phyloP scores from a whole-genome alignment of 2,113 vertebrate species.

The Macroglossus sobrinus region DNA sequence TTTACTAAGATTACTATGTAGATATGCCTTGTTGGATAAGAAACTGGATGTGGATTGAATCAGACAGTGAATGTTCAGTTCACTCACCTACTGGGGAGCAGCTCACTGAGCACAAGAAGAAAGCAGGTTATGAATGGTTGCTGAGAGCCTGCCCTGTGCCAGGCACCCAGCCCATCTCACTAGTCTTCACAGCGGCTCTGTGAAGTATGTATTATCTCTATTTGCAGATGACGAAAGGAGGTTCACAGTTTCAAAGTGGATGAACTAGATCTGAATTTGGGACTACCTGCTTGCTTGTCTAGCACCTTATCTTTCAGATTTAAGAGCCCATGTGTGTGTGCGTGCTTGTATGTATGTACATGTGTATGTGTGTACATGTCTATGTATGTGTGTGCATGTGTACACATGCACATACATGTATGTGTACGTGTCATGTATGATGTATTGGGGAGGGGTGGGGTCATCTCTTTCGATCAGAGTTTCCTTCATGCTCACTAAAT shows the following conservation, averaged over 20 bases:
- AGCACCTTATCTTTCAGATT: background rate
- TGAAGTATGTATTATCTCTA: background rate
- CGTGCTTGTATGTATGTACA: no score
- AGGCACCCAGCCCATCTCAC: background rate
- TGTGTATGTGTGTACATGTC: no score
- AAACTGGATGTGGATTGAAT: background rate
- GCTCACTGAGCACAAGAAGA: background rate
- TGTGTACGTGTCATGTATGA: rapidly evolving
- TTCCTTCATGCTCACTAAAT: background rate
- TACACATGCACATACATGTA: no score
- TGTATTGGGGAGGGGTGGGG: background rate
- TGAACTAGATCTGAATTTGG: background rate
- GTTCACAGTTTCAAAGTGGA: background rate
- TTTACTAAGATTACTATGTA: background rate
- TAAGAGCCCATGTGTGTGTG: background rate
- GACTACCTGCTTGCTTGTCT: background rate
- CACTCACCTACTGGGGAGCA: background rate
- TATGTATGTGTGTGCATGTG: background rate
- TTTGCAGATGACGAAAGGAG: background rate
- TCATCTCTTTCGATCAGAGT: background rate
- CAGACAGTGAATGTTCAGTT: background rate
- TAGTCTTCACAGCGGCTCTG: background rate
- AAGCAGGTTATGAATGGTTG: background rate
- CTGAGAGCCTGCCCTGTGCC: background rate
- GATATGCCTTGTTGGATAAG: background rate